Base-by-base conservation (phyloP, 2,113 vertebrate species). In the Mormyrus iriodes region DNA sequence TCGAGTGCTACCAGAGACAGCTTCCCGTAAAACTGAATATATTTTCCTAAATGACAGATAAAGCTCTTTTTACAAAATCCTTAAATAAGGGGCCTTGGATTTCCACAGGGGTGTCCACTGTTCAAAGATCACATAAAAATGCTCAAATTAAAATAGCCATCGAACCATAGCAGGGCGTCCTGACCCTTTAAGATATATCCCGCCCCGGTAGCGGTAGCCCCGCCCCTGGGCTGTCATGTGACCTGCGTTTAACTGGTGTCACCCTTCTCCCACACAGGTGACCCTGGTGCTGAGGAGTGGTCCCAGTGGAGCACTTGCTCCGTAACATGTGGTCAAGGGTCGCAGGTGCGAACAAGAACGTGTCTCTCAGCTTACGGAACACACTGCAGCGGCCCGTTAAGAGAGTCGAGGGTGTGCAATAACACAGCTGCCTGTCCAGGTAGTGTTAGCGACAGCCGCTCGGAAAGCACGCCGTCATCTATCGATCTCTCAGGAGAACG, bases 331-430 rank as follows among this genome's bases (percentile, higher is more conserved):
- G 98, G 98, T 97, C 98, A 99, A 98, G 98, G 98, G 97, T 99
- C 97, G 97, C 98, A 99, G 98, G 98, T 99, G 98, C 98, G 98
- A 98, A 99, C 98, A 96, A 99, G 98, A 99, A 97, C 98, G 97
- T 99, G 98, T 97, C 97, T 98, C 97, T 97, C 98, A 97, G 97
- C 98, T 97, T 99, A 98, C 95, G 98, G 98, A 98, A 98, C 97
- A 96, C 98, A 98, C 98, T 99, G 98, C 98, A 98, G 96, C 97
- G 98, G 98, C 97, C 98, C 98, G 96, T 99, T 99, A 99, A 99
- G 98, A 99, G 98, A 99, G 97, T 98, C 98, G 97, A 99, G 98
- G 98, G 97, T 99, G 99, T 99, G 98, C 98, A 99, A 99, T 99
- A 99, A 99, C 98, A 99, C 98, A 99, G 97, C 97, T 97, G 97